Conservation (phyloP, 1,140 invertebrate species). For the Ostrea denselamellosa region DNA sequence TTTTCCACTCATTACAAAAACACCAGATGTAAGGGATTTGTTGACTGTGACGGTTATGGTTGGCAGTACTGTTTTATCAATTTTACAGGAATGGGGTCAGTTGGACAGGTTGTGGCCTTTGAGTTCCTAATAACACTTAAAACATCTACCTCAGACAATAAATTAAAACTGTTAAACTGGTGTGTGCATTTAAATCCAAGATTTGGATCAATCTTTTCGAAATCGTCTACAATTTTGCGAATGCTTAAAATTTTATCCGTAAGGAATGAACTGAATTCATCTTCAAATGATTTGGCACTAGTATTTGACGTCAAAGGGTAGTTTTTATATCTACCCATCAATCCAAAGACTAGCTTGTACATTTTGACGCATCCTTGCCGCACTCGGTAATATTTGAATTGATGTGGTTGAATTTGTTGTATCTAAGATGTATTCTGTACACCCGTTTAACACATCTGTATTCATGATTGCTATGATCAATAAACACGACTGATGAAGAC, state of each 20-base stretch:
- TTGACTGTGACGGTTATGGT: no score
- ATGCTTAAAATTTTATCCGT: background rate
- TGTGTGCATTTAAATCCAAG: no score
- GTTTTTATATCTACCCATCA: background rate
- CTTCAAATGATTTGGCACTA: background rate
- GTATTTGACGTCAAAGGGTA: background rate
- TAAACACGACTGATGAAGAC: no score
- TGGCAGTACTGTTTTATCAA: no score
- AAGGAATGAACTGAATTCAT: background rate
- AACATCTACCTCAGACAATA: background rate
- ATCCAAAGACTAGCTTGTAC: background rate
- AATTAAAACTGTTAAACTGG: background rate
- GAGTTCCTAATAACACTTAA: no score
- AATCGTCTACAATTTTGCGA: background rate
- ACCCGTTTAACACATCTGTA: background rate
- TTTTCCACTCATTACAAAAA: no score
- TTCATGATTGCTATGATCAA: background rate
- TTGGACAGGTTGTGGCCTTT: no score
- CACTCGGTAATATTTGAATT: background rate
- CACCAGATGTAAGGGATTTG: no score
- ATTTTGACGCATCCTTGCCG: background rate
- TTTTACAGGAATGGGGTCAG: no score
- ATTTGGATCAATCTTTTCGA: no score
- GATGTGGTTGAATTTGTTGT: background rate
- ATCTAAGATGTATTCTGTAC: background rate